Conservation (phyloP, 1,140 invertebrate species). For the Myzus persicae region DNA sequence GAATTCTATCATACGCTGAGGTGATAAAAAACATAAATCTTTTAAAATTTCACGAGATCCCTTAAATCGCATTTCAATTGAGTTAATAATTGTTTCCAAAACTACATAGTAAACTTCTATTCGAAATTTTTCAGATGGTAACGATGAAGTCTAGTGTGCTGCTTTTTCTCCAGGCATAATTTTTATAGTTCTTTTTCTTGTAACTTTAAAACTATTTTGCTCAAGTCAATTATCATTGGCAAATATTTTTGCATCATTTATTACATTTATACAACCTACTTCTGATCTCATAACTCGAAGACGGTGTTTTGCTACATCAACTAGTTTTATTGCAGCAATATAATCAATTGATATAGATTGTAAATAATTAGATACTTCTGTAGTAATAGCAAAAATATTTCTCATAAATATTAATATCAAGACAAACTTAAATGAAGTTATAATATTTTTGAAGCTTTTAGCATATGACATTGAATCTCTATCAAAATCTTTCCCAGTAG, state of each 20-base stretch:
- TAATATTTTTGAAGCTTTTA: neutral
- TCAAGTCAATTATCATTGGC: neutral
- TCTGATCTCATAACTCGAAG: neutral
- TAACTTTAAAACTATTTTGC: too few relatives aligned
- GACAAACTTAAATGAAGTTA: neutral
- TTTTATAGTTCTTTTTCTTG: too few relatives aligned
- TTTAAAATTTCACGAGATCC: too few relatives aligned
- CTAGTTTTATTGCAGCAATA: neutral
- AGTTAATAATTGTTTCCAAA: too few relatives aligned
- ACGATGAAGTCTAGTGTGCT: too few relatives aligned
- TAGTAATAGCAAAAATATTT: neutral
- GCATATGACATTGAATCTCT: neutral
- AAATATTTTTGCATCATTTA: neutral
- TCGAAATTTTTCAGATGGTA: too few relatives aligned
- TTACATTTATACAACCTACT: neutral
- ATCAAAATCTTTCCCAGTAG: neutral
- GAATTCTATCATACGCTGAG: too few relatives aligned
- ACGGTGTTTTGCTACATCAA: conserved; percentile 5
- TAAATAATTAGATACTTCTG: neutral
- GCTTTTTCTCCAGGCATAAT: too few relatives aligned
- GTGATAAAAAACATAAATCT: too few relatives aligned
- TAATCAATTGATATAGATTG: neutral
- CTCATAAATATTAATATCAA: neutral
- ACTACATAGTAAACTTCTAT: too few relatives aligned
- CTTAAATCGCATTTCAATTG: too few relatives aligned